Percentiles rank a stretch among this genome's conserved stretches.
These are phyloP conservation scores for Karalla daura DNA, from an alignment of 2,797 vertebrate genomes.

Conservation along the genomic window DNA sequence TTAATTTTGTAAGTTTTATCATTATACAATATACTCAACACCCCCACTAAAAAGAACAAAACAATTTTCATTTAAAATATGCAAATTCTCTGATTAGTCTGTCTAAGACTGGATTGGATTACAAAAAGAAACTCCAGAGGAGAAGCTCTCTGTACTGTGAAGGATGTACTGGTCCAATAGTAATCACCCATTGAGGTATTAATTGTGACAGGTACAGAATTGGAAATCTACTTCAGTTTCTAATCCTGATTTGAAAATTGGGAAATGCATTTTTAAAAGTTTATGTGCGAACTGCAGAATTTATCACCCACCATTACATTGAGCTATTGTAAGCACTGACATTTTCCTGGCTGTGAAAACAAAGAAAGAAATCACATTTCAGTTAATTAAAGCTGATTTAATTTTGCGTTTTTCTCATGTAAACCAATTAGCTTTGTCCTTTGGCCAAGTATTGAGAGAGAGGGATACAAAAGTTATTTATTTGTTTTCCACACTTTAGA, in stretches of 20 bases:
- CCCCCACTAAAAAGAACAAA: no score
- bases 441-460: not conserved
- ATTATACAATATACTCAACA: no score
- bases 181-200: not conserved
- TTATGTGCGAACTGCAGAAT: not conserved
- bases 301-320: not conserved
- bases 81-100: no score
- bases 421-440: conserved; percentile 2
- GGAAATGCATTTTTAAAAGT: not conserved
- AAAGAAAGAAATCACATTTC: not conserved
- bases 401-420: conserved; percentile 4
- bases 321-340: not conserved
- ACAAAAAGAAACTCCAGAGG: no score
- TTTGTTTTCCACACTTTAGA: conserved; percentile 6
- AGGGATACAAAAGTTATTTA: conserved; percentile 1
- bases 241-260: not conserved
- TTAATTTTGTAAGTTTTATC: no score
- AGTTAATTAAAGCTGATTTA: not conserved
- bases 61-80: no score
- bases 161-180: not conserved
- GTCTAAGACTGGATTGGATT: no score
- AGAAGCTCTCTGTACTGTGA: no score
- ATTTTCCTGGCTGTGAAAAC: not conserved
- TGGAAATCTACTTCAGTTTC: not conserved
- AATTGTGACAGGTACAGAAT: not conserved